phyloP scores from a whole-genome alignment of 2,797 vertebrate species.

The Notamacropus eugenii region DNA sequence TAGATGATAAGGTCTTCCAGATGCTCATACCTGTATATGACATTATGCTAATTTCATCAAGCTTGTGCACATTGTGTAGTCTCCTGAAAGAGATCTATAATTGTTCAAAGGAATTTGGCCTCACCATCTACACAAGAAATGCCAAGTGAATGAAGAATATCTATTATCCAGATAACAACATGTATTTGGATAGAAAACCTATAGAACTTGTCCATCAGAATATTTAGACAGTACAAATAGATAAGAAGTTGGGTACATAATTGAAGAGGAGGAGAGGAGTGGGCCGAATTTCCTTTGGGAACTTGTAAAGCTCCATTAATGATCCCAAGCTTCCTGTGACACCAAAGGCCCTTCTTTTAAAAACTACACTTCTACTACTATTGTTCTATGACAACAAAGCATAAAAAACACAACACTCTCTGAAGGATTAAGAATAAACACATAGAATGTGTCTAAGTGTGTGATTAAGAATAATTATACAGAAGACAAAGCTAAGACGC shows the following conservation, averaged over 20 bases:
- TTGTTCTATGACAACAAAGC: not conserved
- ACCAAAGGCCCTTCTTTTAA: not conserved
- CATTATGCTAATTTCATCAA: not conserved
- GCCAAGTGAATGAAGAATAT: not conserved
- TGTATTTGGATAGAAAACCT: not conserved
- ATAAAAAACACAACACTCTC: not conserved
- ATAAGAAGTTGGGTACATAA: not conserved
- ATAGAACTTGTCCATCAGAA: not conserved
- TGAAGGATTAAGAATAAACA: not conserved
- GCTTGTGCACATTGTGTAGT: not conserved
- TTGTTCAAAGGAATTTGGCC: not conserved
- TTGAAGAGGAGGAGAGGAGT: not conserved
- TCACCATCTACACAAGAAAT: not conserved
- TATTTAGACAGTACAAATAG: not conserved
- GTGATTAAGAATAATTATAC: not conserved
- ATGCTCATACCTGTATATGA: not conserved
- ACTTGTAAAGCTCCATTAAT: not conserved
- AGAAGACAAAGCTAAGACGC: not conserved
- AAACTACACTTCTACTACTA: not conserved
- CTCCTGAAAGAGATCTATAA: not conserved
- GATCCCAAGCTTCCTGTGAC: not conserved
- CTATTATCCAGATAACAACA: not conserved
- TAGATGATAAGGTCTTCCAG: not conserved
- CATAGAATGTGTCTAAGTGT: not conserved
- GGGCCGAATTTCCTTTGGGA: not conserved